Conservation (phyloP, 2,797 vertebrate species). For the Nannoperca obscura region DNA sequence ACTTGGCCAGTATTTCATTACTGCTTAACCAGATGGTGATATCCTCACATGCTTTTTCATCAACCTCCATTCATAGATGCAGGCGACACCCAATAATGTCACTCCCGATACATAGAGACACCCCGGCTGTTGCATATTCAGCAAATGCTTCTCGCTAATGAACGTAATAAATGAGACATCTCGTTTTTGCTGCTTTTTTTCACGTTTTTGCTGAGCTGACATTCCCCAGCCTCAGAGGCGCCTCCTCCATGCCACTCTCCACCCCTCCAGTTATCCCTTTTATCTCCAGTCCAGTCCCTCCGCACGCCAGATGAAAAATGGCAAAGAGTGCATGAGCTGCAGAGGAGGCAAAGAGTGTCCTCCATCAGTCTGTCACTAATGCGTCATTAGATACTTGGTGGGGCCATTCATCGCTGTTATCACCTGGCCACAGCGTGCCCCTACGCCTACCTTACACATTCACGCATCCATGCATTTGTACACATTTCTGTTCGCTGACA, state of each 20-base stretch:
- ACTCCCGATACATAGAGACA: slow-evolving; percentile 49
- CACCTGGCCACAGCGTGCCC: slow-evolving; percentile 55
- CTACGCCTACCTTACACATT: slow-evolving; percentile 8
- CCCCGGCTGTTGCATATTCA: slow-evolving; percentile 61
- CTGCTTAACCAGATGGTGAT: slow-evolving; percentile 26
- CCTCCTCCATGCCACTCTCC: slow-evolving; percentile 30
- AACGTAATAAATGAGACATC: slow-evolving; percentile 71
- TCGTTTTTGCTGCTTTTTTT: slow-evolving; percentile 29
- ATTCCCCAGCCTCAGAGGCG: slow-evolving; percentile 29
- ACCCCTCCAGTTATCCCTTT: slow-evolving; percentile 55
- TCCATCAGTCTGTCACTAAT: slow-evolving; percentile 72
- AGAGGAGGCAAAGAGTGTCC: slow-evolving; percentile 51
- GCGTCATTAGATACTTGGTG: slow-evolving; percentile 75
- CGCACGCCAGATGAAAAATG: slow-evolving; percentile 64
- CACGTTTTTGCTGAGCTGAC: slow-evolving; percentile 63
- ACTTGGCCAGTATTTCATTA: slow-evolving; percentile 37
- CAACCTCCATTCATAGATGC: slow-evolving; percentile 32
- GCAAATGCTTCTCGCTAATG: slow-evolving; percentile 46
- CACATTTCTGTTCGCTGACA: slow-evolving; percentile 7
- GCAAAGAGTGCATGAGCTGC: slow-evolving; percentile 41
- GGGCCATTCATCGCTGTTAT: slow-evolving; percentile 78
- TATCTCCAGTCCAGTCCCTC: slow-evolving; percentile 54
- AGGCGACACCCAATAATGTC: slow-evolving; percentile 45
- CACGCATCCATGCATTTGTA: slow-evolving; percentile 21
- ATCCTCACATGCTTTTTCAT: slow-evolving; percentile 31